phyloP scores from a whole-genome alignment of 37 sponge, comb jelly and placozoan species.

The Ianthella basta region DNA sequence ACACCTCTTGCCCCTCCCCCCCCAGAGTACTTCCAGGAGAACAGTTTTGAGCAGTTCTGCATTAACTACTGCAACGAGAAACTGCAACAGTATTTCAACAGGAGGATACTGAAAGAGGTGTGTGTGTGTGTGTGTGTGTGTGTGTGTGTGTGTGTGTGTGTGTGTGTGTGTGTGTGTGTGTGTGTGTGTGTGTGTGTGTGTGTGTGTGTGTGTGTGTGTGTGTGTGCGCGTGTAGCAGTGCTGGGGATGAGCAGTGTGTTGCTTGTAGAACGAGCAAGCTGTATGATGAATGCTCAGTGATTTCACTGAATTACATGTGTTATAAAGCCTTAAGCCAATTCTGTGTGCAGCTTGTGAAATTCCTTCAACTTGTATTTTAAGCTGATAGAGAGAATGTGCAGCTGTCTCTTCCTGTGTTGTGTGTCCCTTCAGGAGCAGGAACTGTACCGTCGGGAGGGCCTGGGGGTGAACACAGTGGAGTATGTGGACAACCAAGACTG shows the following conservation, averaged over 20 bases:
- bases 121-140: background rate
- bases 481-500: slow-evolving; percentile 97
- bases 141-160: background rate
- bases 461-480: slow-evolving; percentile 70
- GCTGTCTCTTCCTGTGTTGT: too few species aligned
- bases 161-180: background rate
- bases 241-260: too few species aligned
- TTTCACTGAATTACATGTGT: too few species aligned
- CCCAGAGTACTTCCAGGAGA: slow-evolving; percentile 90
- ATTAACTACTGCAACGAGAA: slow-evolving; percentile 99
- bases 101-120: slow-evolving; percentile 70
- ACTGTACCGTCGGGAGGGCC: slow-evolving; percentile 83
- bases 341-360: too few species aligned
- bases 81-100: slow-evolving; percentile 91
- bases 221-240: too few species aligned
- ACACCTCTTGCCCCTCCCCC: too few species aligned
- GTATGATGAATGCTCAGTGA: too few species aligned
- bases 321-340: too few species aligned
- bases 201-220: background rate
- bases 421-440: slow-evolving; percentile 85
- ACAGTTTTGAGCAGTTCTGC: slow-evolving; percentile 98
- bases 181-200: background rate
- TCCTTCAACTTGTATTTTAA: too few species aligned
- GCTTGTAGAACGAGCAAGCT: too few species aligned
- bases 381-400: too few species aligned